Evolutionary conservation across 2,113 vertebrate genomes (phyloP).

Genomic region (Podarcis muralis): DNA sequence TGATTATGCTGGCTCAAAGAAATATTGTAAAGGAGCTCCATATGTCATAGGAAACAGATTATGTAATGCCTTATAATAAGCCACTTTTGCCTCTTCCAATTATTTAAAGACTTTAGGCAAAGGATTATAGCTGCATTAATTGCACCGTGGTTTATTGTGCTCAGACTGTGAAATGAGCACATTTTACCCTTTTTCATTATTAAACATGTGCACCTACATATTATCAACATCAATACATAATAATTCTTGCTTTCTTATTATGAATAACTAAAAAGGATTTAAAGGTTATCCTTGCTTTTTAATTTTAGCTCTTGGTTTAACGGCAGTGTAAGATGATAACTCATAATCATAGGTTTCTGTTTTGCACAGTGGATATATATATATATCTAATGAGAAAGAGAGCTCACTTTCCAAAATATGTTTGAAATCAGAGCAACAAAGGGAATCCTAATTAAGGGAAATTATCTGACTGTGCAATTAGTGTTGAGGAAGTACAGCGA

Average conservation of each 20-base stretch:
- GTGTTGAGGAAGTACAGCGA: constrained; percentile 17
- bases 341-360: constrained; percentile 49
- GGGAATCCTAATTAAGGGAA: constrained; percentile 54
- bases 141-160: not conserved
- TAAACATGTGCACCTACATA: constrained; percentile 19
- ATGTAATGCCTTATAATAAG: constrained; percentile 8
- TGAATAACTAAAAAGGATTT: constrained; percentile 42
- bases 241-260: constrained; percentile 31
- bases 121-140: constrained; percentile 14
- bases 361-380: constrained; percentile 57
- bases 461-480: constrained; percentile 44
- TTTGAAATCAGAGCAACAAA: constrained; percentile 52
- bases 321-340: constrained; percentile 39
- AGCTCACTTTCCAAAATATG: constrained; percentile 36
- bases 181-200: constrained; percentile 26
- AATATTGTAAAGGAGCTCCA: not conserved
- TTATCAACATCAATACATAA: constrained; percentile 13
- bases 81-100: constrained; percentile 6
- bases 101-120: constrained; percentile 27
- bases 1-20: not conserved
- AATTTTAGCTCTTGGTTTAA: constrained; percentile 51
- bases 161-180: not conserved
- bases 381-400: constrained; percentile 19
- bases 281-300: constrained; percentile 33
- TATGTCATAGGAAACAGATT: not conserved